Evolutionary conservation across 2,888 invertebrate genomes (phyloP).

Genomic region (Chrysolina americana): DNA sequence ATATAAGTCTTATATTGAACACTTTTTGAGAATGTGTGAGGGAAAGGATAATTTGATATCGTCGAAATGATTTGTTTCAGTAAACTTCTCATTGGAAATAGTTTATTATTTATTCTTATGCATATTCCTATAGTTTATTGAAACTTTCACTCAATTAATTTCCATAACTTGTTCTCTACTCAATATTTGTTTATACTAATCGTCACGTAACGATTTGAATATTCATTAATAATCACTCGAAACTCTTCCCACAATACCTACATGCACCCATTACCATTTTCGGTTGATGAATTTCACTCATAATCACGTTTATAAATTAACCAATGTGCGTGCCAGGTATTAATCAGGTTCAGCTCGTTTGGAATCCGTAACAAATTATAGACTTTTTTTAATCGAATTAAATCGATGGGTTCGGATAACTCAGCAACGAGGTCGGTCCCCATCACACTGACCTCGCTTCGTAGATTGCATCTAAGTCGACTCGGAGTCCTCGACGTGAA

Average conservation of each 20-base stretch:
- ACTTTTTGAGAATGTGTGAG: too few species aligned
- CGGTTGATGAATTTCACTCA: background rate
- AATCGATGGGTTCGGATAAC: conserved; percentile 27
- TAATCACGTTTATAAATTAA: background rate
- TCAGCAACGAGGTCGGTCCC: conserved; percentile 29
- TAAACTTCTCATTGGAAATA: too few species aligned
- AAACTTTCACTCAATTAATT: too few species aligned
- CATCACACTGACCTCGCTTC: conserved; percentile 36
- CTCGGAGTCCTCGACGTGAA: background rate
- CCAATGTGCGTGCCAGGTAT: background rate
- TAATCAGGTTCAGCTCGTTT: conserved; percentile 5
- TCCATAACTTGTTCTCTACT: background rate
- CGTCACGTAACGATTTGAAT: background rate
- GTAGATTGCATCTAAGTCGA: background rate
- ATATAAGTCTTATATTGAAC: too few species aligned
- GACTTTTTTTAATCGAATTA: conserved; percentile 39
- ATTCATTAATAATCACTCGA: background rate
- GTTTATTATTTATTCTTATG: too few species aligned
- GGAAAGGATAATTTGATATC: too few species aligned
- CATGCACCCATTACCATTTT: background rate
- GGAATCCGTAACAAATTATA: conserved; percentile 33
- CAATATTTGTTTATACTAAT: background rate
- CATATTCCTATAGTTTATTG: too few species aligned
- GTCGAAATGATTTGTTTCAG: too few species aligned
- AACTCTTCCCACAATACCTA: background rate